Evolutionary conservation across 2,888 invertebrate genomes (phyloP), one percentile per base, ranked within the genome.

Genomic region (Drosophila cracens): DNA sequence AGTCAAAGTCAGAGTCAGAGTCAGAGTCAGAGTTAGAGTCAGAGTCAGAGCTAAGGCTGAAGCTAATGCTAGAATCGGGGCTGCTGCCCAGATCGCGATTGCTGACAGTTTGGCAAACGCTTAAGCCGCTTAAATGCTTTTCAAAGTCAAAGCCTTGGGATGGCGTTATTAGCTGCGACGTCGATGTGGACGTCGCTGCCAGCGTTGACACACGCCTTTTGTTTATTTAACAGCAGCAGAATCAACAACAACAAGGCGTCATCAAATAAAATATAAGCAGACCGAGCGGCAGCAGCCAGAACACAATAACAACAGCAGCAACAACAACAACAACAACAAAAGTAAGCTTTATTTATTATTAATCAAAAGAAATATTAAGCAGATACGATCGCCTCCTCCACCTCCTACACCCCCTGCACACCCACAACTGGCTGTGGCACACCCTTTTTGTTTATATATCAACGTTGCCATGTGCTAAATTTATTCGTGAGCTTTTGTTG

Each of bases 81-180:
- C 70, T 49, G 58, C 10, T 53, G 31, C 33, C 7, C 49, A 71
- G 68, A 77, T 75, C 56, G 63, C 74, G 65, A 29, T 27, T 31
- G 16, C 64, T 51, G 54, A 48, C 64, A 53, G 61, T 43, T 46
- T 52, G 69, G 68, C 60, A 77, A 78, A 57, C 56, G 87, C 75
- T 81, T 82, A 81, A 87, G 82, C 81, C 63, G 85, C 88, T 87
- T 84, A 89, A 91, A 82, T 79, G 84, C 76, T 78, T 82, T 83
- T 88, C 83, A 87, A 85, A 90, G 82, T 83, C 85, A 81, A 87
- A 90, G 82, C 89, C 91, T 90, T 91, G 91, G 78, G 75, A 73
- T 76, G 74, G 80, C 86, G 77, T 10, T 81, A 72, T 48, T 53
- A 34, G 29, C 38, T 25, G 56, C 46, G 16, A 16, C 70, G 70